Conservation (phyloP, 2,888 invertebrate genomes). For the Petrolisthes manimaculis region DNA sequence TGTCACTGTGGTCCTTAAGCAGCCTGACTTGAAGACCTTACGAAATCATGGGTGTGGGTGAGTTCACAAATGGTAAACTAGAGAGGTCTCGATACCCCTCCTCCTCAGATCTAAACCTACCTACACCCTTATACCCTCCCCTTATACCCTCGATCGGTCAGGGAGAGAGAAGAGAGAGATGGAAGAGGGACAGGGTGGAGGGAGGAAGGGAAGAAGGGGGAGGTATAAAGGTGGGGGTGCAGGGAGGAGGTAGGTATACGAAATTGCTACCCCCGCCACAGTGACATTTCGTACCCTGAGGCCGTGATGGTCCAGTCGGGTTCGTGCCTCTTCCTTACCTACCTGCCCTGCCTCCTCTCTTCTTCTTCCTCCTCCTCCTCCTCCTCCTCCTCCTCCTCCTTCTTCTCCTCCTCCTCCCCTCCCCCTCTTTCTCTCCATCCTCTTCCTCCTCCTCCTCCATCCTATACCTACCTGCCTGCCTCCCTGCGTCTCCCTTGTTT, state of each 20-base stretch:
- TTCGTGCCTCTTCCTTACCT: not conserved
- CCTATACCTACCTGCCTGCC: not conserved
- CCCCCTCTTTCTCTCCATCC: not conserved
- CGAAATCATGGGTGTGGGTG: conserved; percentile 49
- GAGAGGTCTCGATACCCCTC: conserved; percentile 8
- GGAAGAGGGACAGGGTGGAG: not conserved
- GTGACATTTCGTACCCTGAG: conserved; percentile 45
- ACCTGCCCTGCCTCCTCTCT: not conserved
- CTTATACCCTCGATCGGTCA: conserved; percentile 30
- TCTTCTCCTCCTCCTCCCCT: conserved; percentile 3
- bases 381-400: not conserved
- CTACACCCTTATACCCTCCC: too few relatives aligned
- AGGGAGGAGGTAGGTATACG: conserved; percentile 28
- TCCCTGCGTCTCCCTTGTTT: not conserved
- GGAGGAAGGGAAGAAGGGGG: conserved; percentile 7
- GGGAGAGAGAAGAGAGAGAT: not conserved
- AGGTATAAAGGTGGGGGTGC: conserved; percentile 14
- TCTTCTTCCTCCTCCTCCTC: not conserved
- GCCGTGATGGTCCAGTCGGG: conserved; percentile 39
- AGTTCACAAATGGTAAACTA: conserved; percentile 52
- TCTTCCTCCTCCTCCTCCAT: not conserved
- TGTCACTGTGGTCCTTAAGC: conserved; percentile 29
- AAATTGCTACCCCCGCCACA: conserved; percentile 55
- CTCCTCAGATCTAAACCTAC: not conserved
- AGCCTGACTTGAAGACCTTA: conserved; percentile 8